These are phyloP conservation scores for Danaus melanippus DNA, from an alignment of 1,140 invertebrate species.

Conservation along the genomic window DNA sequence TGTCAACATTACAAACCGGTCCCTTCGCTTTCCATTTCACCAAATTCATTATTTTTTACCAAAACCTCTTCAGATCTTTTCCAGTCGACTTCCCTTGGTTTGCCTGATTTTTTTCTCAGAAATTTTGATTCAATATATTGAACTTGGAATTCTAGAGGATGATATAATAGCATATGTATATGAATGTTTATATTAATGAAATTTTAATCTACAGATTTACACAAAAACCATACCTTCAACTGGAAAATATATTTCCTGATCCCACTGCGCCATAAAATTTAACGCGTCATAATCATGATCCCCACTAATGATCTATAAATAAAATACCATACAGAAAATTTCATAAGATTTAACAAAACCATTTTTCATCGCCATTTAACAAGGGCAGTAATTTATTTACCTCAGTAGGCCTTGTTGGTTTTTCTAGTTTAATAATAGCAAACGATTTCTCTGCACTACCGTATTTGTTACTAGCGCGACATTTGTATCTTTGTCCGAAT, in stretches of 20 bases:
- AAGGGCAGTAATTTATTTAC: slow-evolving; percentile 17
- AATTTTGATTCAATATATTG: slow-evolving; percentile 28
- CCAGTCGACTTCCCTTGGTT: slow-evolving; percentile 33
- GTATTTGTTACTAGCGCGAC: slow-evolving; percentile 36
- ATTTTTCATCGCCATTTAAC: too few relatives aligned
- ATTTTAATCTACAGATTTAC: too few relatives aligned
- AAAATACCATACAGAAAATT: not conserved
- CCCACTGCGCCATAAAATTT: slow-evolving; percentile 29
- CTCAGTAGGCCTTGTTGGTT: slow-evolving; percentile 32
- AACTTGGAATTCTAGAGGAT: slow-evolving; percentile 30
- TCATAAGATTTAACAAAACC: too few relatives aligned
- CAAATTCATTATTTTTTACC: slow-evolving; percentile 19
- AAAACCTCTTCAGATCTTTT: slow-evolving; percentile 22
- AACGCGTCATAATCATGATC: slow-evolving; percentile 20
- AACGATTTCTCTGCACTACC: slow-evolving; percentile 34
- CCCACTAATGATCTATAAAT: slow-evolving; percentile 24
- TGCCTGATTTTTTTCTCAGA: slow-evolving; percentile 15
- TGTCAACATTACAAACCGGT: slow-evolving; percentile 11
- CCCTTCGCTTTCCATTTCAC: slow-evolving; percentile 20
- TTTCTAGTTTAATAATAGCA: slow-evolving; percentile 31
- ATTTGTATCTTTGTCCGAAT: slow-evolving; percentile 34
- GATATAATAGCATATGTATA: too few relatives aligned
- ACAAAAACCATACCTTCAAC: slow-evolving; percentile 27
- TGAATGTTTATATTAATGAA: too few relatives aligned
- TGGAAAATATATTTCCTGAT: slow-evolving; percentile 26